Conservation (phyloP, 2,888 invertebrate genomes). For the Shargacucullia verbasci region DNA sequence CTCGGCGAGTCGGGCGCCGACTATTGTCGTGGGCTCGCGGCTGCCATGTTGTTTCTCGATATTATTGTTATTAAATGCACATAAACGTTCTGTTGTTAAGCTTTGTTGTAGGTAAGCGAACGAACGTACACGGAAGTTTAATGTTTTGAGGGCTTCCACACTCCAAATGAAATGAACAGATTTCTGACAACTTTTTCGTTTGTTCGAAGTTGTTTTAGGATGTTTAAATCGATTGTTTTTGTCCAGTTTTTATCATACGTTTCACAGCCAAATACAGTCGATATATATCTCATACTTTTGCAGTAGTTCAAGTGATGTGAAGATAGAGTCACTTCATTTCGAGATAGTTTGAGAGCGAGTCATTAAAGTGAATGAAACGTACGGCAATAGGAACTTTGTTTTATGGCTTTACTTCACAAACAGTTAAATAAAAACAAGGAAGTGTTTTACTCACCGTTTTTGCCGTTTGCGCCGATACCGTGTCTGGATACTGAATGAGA, state of each 20-base stretch:
- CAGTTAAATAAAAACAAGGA: constrained; percentile 83
- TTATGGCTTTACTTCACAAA: constrained; percentile 83
- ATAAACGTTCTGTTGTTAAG: constrained; percentile 68
- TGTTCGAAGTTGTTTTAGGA: constrained; percentile 32
- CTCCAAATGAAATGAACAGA: constrained; percentile 46
- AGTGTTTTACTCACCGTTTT: constrained; percentile 93
- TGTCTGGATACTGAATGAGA: constrained; percentile 99
- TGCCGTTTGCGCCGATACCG: constrained; percentile 98
- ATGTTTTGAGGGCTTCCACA: constrained; percentile 42
- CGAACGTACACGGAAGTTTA: constrained; percentile 36
- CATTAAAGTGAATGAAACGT: constrained; percentile 86
- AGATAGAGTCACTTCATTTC: constrained; percentile 76
- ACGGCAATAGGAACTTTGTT: constrained; percentile 84
- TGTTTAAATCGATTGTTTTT: constrained; percentile 10
- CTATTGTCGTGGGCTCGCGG: constrained; percentile 75
- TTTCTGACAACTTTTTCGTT: constrained; percentile 39
- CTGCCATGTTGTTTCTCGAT: constrained; percentile 75
- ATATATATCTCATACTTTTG: constrained; percentile 20
- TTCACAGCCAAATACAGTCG: not conserved
- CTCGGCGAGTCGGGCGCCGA: constrained; percentile 71
- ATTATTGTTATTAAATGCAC: constrained; percentile 82
- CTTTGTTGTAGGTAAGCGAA: constrained; percentile 50
- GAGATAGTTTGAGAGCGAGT: constrained; percentile 80
- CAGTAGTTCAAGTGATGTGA: constrained; percentile 58
- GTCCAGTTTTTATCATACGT: constrained; percentile 9